phyloP scores from a whole-genome alignment of 2,888 invertebrate species.

The Drosophila basisetae region DNA sequence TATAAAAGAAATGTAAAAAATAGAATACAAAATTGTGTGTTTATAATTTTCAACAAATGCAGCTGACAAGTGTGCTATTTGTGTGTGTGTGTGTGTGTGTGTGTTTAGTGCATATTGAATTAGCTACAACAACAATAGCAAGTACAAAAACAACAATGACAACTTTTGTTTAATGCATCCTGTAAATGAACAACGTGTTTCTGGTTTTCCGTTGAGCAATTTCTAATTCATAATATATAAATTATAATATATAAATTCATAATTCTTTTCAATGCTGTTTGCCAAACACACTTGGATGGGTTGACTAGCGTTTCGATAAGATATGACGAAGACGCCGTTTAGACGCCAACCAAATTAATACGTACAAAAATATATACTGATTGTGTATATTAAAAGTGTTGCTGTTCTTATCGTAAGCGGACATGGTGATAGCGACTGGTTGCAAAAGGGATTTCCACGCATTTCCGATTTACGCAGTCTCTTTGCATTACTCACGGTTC shows the following conservation, averaged over 20 bases:
- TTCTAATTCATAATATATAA: conserved; percentile 30
- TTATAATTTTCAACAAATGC: conserved; percentile 62
- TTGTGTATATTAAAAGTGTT: not conserved
- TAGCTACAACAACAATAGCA: conserved; percentile 20
- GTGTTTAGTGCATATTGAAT: conserved; percentile 43
- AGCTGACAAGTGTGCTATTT: conserved; percentile 59
- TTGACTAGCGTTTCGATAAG: conserved; percentile 72
- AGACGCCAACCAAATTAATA: conserved; percentile 51
- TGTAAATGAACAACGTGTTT: conserved; percentile 33
- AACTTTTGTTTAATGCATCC: conserved; percentile 50
- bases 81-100: conserved; percentile 16
- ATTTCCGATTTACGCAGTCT: conserved; percentile 60
- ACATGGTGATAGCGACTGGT: conserved; percentile 45
- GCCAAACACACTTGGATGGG: conserved; percentile 44
- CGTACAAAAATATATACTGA: not conserved
- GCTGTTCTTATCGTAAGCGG: conserved; percentile 45
- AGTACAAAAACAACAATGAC: conserved; percentile 20
- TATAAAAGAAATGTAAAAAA: conserved; percentile 70
- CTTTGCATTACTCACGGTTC: conserved; percentile 55
- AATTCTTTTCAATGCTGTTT: conserved; percentile 40
- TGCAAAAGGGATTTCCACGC: conserved; percentile 60
- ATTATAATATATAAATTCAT: conserved; percentile 17
- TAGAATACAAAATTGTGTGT: conserved; percentile 20
- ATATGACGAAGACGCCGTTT: conserved; percentile 52
- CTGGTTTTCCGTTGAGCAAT: conserved; percentile 4